Base-by-base conservation (phyloP, 1,140 invertebrate species). In the Hypsibius dujardini region DNA sequence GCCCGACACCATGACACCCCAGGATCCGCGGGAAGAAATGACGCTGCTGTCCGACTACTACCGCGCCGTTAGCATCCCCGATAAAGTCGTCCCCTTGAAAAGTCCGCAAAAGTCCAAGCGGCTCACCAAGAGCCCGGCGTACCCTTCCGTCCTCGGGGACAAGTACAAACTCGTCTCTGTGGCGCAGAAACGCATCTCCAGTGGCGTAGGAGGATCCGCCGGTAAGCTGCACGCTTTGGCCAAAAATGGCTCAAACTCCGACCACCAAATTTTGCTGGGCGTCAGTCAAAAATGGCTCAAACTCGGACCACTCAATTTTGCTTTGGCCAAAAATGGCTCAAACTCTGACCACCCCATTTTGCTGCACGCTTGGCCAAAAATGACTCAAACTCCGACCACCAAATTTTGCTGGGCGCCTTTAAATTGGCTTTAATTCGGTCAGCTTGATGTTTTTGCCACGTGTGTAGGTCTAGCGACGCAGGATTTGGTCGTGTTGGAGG, bases 131-230 rank as follows among this genome's bases (percentile, higher is more conserved):
- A 7, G 50, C 7, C 42, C 42, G 62, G 62, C 12, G 3, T 67
- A 67, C 42, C 7, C 7, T 7, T 67, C 42, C 7, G 3, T 67
- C 7, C n/a, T n/a, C 7, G 62, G 12, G 7, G 62, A 67, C 42
- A 67, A 67, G 62, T 67, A 67, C 42, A 7, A 42, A 42, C 42
- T 67, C 3, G 62, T 67, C 7, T 67, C 62, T 3, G 62, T 67
- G 62, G 62, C 62, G 7, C 62, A 67, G 62, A 67, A 67, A 42
- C 62, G 62, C 7, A 67, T 67, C n/a, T n/a, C n/a, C 42, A 67
- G 62, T 42, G 62, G 7, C 62, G 62, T 42, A 3, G 45, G 7
- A 7, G 50, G 50, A 7, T 7, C n/a, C n/a, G 50, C n/a, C 50
- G 7, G 7, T n/a, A n/a, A 56, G 7, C n/a, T 56, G 50, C 7